Evolutionary conservation across 2,113 vertebrate genomes (phyloP), one percentile per base, ranked within the genome.

Genomic region (Microcebus ravelobensis): DNA sequence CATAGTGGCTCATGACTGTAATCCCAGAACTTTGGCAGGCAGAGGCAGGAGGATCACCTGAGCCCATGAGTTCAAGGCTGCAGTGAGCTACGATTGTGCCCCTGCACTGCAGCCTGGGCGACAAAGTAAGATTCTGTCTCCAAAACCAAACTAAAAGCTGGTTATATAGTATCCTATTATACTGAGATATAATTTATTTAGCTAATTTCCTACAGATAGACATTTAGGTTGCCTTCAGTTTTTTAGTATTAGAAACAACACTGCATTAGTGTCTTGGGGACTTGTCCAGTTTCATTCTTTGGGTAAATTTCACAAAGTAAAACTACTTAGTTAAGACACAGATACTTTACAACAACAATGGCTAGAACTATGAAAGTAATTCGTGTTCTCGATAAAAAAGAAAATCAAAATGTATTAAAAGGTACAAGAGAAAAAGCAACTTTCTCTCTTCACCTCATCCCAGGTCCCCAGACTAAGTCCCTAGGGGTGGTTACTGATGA

Each of bases 321-420:
- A 86, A 82, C 71, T 68, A 45, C 63, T 93, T 63, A 82, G 45
- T 93, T 93, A 94, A 94, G 74, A 73, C 25, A 18, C 10, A 39
- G 71, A 52, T 34, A 61, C 63, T 74, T 93, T 55, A 59, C 17
- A 23, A 88, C 23, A 59, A 55, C 34, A n/a, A 79, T 52, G 10
- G 55, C 71, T 31, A 42, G 48, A 20, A 74, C 50, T 50, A 87
- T 1, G n/a, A 90, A 90, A 90, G 34, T n/a, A 85, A 76, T 65
- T 65, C 42, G 65, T 25, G 31, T 39, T 81, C 36, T 67, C 57
- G 50, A 65, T 23, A 63, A 45, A 12, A 34, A 14, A 45, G 31
- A n/a, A n/a, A 48, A 34, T 85, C 27, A 67, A 67, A 34, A 3
- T n/a, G 11, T 14, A 67, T 63, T 50, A 23, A n/a, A 67, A 67